Evolutionary conservation across 2,888 invertebrate species (phyloP), one percentile per base, ranked within the genome.

Genomic region (Pseudoips prasinana): DNA sequence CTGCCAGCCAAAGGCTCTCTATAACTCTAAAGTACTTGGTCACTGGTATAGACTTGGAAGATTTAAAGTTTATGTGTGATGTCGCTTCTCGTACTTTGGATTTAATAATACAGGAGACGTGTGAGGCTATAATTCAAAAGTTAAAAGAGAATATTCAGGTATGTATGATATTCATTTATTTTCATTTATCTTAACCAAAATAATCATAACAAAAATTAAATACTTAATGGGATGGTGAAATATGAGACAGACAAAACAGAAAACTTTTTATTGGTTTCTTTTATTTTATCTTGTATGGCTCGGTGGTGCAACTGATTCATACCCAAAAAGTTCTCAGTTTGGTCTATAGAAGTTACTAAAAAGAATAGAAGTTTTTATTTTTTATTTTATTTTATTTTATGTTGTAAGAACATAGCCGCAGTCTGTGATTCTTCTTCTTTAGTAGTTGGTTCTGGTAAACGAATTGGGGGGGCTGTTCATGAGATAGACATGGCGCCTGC

Each of bases 11-110:
- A 38, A 32, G 37, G 32, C 37, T 37, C 22, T 32, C 32, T 32
- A 33, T 38, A 29, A 38, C 38, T 33, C 38, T 38, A 32, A 38
- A 29, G 29, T 33, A 38, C 38, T 38, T 32, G 22, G 33, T 25
- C 29, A 34, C 33, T 26, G 32, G 37, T 30, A 30, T 30, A 26
- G 29, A 30, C 36, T 36, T 26, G 30, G 26, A 30, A 36, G 29
- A 36, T 36, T 30, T 30, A 26, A 29, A 29, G 29, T 34, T 24
- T 29, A 36, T 26, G 30, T 36, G 30, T 36, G 28, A 22, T 30
- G 28, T 37, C 26, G 30, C 37, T 37, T 27, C 30, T 28, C 37
- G 24, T 31, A 32, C 25, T 34, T 24, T 34, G 24, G 28, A 28
- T 34, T 28, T 28, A 34, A 29, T 34, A 34, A 34, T 34, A 28